These are phyloP conservation scores for Ormyrus nitidulus DNA, from an alignment of 2,888 invertebrate genomes.

Conservation along the genomic window DNA sequence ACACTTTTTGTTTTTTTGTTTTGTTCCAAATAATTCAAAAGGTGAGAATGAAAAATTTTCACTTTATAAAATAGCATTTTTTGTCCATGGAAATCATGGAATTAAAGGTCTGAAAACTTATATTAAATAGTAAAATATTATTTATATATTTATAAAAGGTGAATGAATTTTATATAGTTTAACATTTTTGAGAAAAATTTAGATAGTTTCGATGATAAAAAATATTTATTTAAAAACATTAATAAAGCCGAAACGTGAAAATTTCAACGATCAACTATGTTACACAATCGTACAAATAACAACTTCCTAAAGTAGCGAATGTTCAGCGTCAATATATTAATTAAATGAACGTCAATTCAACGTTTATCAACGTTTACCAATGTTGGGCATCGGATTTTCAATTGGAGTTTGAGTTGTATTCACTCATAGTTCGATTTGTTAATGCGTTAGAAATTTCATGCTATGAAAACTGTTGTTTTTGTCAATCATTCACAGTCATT, in stretches of 20 bases:
- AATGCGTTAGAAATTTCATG: conserved; percentile 10
- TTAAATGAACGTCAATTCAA: conserved; percentile 21
- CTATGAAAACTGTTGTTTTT: conserved; percentile 32
- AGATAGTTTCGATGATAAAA: conserved; percentile 4
- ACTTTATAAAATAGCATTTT: conserved; percentile 24
- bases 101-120: conserved; percentile 48
- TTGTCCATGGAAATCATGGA: conserved; percentile 29
- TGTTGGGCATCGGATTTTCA: conserved; percentile 3
- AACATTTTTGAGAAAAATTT: conserved; percentile 19
- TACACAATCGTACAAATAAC: conserved; percentile 29
- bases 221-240: conserved; percentile 16
- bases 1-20: conserved; percentile 23
- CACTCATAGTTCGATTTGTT: conserved; percentile 27
- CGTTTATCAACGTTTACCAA: conserved; percentile 23
- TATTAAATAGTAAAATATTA: conserved; percentile 41
- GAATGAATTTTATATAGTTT: conserved; percentile 48
- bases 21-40: conserved; percentile 2
- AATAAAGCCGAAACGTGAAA: background rate
- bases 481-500: conserved; percentile 43
- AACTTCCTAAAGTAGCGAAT: conserved; percentile 4
- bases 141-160: conserved; percentile 50
- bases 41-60: conserved; percentile 34
- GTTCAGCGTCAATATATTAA: conserved; percentile 5
- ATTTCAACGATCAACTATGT: conserved; percentile 32
- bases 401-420: conserved; percentile 16